These are phyloP conservation scores for Cladorhizidae sp. DNA, from an alignment of 37 sponge, comb jelly and placozoan species.

Conservation along the genomic window DNA sequence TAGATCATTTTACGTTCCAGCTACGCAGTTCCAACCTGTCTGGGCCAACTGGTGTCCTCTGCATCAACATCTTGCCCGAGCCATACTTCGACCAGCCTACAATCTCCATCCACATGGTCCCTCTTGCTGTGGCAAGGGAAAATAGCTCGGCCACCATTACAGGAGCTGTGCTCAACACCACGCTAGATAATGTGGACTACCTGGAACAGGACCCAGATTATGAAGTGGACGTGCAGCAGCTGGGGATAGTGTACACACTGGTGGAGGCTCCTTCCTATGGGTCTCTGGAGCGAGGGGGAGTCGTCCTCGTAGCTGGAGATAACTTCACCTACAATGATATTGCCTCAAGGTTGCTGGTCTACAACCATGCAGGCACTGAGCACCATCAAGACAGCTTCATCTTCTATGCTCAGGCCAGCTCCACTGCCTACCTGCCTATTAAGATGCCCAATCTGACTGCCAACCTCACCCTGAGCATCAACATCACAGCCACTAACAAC, in stretches of 20 bases:
- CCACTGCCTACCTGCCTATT: conserved; percentile 6
- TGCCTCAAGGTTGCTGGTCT: conserved; percentile 2
- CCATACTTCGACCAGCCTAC: conserved; percentile 1
- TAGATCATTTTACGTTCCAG: conserved; percentile 9
- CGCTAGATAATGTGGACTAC: not conserved
- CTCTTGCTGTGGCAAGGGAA: conserved; percentile 13
- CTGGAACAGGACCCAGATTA: not conserved
- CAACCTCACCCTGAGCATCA: not conserved
- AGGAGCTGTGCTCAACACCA: not conserved
- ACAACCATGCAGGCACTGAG: conserved; percentile 43
- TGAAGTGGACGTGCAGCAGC: conserved; percentile 6
- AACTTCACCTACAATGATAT: conserved; percentile 46
- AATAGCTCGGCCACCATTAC: conserved; percentile 10
- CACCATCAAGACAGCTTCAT: conserved; percentile 24
- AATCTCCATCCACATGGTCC: not conserved
- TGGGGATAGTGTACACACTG: conserved; percentile 18
- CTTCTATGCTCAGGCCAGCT: conserved; percentile 28
- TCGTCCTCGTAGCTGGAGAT: not conserved
- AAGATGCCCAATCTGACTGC: conserved; percentile 1
- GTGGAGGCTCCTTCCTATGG: conserved; percentile 22
- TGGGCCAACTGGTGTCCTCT: conserved; percentile 11
- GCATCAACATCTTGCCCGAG: conserved; percentile 22
- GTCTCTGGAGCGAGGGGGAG: not conserved
- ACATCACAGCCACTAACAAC: conserved; percentile 46
- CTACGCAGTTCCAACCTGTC: conserved; percentile 27